Conservation (phyloP, 2,113 vertebrate genomes). For the Bujurquina vittata region DNA sequence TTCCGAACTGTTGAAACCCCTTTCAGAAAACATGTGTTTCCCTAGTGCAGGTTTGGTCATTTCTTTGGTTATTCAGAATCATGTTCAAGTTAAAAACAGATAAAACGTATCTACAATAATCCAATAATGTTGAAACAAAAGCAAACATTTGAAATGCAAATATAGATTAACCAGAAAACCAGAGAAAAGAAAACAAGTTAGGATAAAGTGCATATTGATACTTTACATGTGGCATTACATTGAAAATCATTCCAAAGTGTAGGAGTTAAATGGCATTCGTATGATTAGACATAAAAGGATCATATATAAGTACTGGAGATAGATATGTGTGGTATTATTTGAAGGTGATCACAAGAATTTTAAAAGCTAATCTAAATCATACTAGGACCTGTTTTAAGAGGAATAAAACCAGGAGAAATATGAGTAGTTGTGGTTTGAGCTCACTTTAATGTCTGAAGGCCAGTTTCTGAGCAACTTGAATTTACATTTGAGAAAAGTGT, state of each 20-base stretch:
- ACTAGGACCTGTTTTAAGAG: background rate
- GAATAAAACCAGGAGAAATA: slow-evolving; percentile 19
- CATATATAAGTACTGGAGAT: background rate
- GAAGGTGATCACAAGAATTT: background rate
- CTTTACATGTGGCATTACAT: background rate
- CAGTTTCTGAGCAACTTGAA: slow-evolving; percentile 21
- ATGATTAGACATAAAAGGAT: background rate
- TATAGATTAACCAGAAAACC: background rate
- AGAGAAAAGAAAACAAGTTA: background rate
- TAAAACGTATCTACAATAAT: background rate
- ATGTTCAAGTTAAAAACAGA: background rate
- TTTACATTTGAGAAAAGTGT: slow-evolving; percentile 11
- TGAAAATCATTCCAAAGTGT: background rate
- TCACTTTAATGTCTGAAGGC: slow-evolving; percentile 9
- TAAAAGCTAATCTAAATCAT: background rate
- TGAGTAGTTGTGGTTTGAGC: slow-evolving; percentile 34
- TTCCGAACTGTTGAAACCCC: background rate
- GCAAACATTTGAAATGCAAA: background rate
- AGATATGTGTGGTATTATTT: background rate
- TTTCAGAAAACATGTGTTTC: background rate
- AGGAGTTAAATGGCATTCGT: background rate
- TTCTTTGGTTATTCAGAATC: background rate
- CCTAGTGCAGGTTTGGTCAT: background rate
- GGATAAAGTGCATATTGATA: background rate
- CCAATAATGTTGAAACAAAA: background rate